Base-by-base conservation (phyloP, 2,888 invertebrate genomes). In the Tiliacea citrago region DNA sequence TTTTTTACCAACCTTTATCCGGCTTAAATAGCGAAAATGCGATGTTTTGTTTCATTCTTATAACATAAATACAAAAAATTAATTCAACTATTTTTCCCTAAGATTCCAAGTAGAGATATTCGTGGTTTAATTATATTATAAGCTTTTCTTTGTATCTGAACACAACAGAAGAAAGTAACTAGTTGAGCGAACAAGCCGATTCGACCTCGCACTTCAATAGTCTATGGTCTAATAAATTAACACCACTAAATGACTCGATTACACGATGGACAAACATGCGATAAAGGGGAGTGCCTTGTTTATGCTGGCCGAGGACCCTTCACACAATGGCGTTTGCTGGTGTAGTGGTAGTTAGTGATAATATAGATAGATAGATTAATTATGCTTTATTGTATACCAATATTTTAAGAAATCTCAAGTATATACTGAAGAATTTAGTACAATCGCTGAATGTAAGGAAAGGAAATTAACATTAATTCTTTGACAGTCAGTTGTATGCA, bases 161-260 rank as follows among this genome's bases (percentile, higher is more conserved):
- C n/a, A 24, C 16, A 68, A 45, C 8, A 29, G 12, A 47, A 45
- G 12, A 63, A 65, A 57, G 13, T 78, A 65, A 79, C 75, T 79
- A 65, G 21, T 55, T 18, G 12, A 60, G 18, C 39, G 47, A 75
- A 73, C 39, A 16, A 51, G 55, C 45, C 6, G 21, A 16, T 53
- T 49, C 62, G 47, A 73, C 76, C 73, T 75, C 73, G 61, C 24
- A 68, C 62, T 68, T 70, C 62, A 51, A 73, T 53, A 66, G 76
- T 71, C 53, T 49, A 47, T 57, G 53, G 51, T 49, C 29, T n/a
- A 62, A 80, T 84, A 83, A 83, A 77, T 80, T 80, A 77, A 63
- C 62, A 69, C 42, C 29, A 51, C 35, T 39, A 69, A 75, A 75
- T 61, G 39, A 66, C 39, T 21, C n/a, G 60, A 62, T 68, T 68